Percentiles rank a stretch among this genome's conserved stretches.
phyloP scores from a whole-genome alignment of 2,113 vertebrate genomes.

The Macrotis lagotis region DNA sequence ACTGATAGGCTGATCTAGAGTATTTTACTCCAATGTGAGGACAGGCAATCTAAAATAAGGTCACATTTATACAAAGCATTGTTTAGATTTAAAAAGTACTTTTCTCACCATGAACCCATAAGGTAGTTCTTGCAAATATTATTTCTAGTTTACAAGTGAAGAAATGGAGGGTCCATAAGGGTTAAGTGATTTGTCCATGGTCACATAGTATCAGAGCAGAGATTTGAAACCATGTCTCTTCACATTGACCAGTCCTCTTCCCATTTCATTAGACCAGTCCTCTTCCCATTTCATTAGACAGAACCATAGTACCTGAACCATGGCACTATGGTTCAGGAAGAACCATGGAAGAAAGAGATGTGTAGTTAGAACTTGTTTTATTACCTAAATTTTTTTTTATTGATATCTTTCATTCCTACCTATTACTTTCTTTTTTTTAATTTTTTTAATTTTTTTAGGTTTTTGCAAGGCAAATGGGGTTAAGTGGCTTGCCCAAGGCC shows the following conservation, averaged over 20 bases:
- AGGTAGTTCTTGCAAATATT: background rate
- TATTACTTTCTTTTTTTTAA: background rate
- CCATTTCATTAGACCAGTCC: background rate
- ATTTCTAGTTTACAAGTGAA: background rate
- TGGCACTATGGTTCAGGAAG: no score
- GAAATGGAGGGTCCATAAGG: background rate
- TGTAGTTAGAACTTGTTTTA: background rate
- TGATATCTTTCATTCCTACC: background rate
- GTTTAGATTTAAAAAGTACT: background rate
- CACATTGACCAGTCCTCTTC: background rate
- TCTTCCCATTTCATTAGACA: no score
- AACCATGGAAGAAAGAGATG: background rate
- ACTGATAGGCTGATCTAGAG: background rate
- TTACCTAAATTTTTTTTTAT: background rate
- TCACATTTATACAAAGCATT: background rate
- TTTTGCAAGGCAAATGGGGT: no score
- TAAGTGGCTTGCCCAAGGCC: no score
- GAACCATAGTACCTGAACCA: no score
- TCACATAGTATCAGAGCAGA: background rate
- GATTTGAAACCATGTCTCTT: background rate
- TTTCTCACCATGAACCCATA: background rate
- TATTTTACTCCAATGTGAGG: background rate
- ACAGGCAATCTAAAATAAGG: background rate
- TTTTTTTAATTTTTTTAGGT: no score
- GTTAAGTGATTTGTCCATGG: background rate